Percentiles rank a stretch among this genome's conserved stretches.
These are phyloP conservation scores for Liopterus haemorrhoidalis DNA, from an alignment of 2,888 invertebrate genomes.

Conservation along the genomic window DNA sequence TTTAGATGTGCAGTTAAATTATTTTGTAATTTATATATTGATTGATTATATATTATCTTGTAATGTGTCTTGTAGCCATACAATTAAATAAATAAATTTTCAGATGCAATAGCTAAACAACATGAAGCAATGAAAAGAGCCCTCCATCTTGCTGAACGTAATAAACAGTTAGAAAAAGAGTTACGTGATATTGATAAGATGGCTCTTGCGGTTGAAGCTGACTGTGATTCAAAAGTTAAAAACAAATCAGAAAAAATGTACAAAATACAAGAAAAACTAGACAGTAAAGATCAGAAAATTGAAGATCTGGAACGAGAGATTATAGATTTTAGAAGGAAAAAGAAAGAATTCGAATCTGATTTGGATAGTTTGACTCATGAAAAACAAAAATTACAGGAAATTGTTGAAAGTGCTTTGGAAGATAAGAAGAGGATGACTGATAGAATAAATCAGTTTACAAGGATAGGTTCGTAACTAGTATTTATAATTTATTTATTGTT, in stretches of 20 bases:
- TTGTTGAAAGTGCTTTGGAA: slow-evolving; percentile 49
- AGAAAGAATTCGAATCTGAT: slow-evolving; percentile 46
- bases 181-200: slow-evolving; percentile 66
- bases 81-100: slow-evolving; percentile 21
- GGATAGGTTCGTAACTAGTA: slow-evolving; percentile 47
- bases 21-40: no score
- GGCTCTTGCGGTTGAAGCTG: slow-evolving; percentile 68
- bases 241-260: slow-evolving; percentile 50
- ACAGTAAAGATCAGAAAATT: slow-evolving; percentile 46
- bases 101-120: slow-evolving; percentile 58
- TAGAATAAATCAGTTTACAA: slow-evolving; percentile 54
- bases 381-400: slow-evolving; percentile 53
- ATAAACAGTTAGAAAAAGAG: slow-evolving; percentile 64
- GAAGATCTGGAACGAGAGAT: slow-evolving; percentile 48
- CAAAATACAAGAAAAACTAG: slow-evolving; percentile 47
- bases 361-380: slow-evolving; percentile 51
- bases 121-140: slow-evolving; percentile 79
- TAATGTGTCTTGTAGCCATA: no score
- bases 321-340: slow-evolving; percentile 44
- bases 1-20: no score
- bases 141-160: slow-evolving; percentile 65
- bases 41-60: no score
- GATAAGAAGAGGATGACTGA: slow-evolving; percentile 55
- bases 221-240: slow-evolving; percentile 64
- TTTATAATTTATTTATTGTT: no score